These are phyloP conservation scores for Drosophila multiciliata DNA, from an alignment of 2,888 invertebrate species.

Conservation along the genomic window DNA sequence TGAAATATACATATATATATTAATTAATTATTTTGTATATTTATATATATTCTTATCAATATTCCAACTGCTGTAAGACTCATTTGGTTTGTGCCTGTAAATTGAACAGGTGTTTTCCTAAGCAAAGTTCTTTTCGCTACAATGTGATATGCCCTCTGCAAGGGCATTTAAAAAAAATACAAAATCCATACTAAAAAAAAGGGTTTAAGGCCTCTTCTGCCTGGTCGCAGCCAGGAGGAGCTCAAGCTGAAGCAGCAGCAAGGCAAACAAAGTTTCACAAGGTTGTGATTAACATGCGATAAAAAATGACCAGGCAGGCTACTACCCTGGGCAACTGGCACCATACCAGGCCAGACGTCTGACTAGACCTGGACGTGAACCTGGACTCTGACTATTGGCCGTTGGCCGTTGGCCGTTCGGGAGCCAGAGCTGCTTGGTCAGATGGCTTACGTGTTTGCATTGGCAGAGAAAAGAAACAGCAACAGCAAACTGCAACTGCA, in stretches of 20 bases:
- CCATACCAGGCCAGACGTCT: slow-evolving; percentile 41
- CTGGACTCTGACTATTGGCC: slow-evolving; percentile 38
- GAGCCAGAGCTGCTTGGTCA: slow-evolving; percentile 58
- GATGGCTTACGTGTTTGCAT: slow-evolving; percentile 73
- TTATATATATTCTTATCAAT: background rate
- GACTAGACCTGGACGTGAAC: slow-evolving; percentile 25
- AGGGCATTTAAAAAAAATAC: slow-evolving; percentile 52
- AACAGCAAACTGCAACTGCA: slow-evolving; percentile 29
- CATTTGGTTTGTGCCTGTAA: slow-evolving; percentile 5
- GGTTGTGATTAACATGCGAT: slow-evolving; percentile 81
- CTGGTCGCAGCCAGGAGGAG: slow-evolving; percentile 29
- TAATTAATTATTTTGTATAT: background rate
- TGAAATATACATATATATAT: background rate
- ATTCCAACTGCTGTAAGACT: background rate
- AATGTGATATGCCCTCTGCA: slow-evolving; percentile 44
- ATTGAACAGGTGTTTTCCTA: slow-evolving; percentile 39
- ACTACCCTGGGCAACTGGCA: slow-evolving; percentile 45
- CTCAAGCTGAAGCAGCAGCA: slow-evolving; percentile 34
- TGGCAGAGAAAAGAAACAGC: slow-evolving; percentile 38
- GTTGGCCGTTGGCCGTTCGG: slow-evolving; percentile 25
- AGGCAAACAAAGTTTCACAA: slow-evolving; percentile 78
- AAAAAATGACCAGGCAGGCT: slow-evolving; percentile 73
- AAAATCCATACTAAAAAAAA: slow-evolving; percentile 60
- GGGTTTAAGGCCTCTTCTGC: slow-evolving; percentile 48
- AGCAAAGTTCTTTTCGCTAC: slow-evolving; percentile 15